A percentile compares a stretch with the other conserved stretches of the same genome.
phyloP scores from a whole-genome alignment of 2,888 invertebrate species.

The Chaetoderma sp. region DNA sequence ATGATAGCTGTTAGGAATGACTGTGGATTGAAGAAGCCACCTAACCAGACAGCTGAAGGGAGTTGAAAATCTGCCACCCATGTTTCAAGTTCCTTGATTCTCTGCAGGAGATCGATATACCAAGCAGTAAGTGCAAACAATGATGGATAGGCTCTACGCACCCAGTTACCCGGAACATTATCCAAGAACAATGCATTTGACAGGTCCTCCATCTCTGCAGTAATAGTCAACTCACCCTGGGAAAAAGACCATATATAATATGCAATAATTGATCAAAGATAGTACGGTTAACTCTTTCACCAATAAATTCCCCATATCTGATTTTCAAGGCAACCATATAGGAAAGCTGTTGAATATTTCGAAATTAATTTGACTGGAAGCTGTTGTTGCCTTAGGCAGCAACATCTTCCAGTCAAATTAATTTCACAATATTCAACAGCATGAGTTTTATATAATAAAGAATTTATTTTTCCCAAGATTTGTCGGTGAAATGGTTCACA shows the following conservation, averaged over 20 bases:
- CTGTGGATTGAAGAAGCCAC: constrained; percentile 98
- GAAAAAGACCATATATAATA: constrained; percentile 44
- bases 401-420: no score
- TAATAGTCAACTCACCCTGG: constrained; percentile 93
- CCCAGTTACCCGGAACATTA: constrained; percentile 87
- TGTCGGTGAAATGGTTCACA: no score
- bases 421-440: no score
- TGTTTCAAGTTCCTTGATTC: constrained; percentile 83
- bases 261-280: no score
- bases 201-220: constrained; percentile 95
- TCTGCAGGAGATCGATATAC: constrained; percentile 90
- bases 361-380: no score
- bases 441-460: no score
- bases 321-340: no score
- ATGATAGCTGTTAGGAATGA: constrained; percentile 96
- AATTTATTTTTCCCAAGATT: no score
- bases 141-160: constrained; percentile 90
- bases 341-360: no score
- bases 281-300: no score
- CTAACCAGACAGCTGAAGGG: constrained; percentile 92
- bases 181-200: constrained; percentile 93
- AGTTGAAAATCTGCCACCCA: constrained; percentile 93
- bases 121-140: constrained; percentile 87
- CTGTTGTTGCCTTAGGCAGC: no score
- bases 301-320: no score